These are phyloP conservation scores for Paragorgia papillata DNA, from an alignment of 92 coral and sea anemone species.

Conservation along the genomic window DNA sequence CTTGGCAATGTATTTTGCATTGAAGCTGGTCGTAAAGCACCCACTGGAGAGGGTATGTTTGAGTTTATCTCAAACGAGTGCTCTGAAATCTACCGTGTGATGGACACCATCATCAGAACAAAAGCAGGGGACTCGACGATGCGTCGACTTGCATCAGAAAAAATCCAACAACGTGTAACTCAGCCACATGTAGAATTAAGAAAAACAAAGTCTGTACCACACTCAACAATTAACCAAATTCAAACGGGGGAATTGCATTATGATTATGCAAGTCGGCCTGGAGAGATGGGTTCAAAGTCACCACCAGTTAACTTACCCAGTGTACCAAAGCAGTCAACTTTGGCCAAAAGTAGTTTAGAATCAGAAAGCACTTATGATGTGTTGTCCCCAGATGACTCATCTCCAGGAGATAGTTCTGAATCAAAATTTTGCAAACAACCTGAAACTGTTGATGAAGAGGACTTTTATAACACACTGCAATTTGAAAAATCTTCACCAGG, in stretches of 20 bases:
- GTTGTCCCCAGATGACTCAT: background rate
- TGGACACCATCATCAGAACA: constrained; percentile 86
- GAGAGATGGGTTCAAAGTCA: background rate
- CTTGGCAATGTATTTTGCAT: constrained; percentile 77
- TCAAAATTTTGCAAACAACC: background rate
- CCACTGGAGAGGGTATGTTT: constrained; percentile 93
- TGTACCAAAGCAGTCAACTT: background rate
- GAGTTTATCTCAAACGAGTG: constrained; percentile 79
- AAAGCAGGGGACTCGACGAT: constrained; percentile 61
- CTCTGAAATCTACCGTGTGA: constrained; percentile 87
- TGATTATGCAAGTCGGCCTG: constrained; percentile 10
- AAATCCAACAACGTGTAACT: background rate
- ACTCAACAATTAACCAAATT: background rate
- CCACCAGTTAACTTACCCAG: constrained; percentile 1
- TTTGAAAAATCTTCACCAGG: constrained; percentile 26
- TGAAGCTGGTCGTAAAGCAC: constrained; percentile 98
- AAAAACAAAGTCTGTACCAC: constrained; percentile 17
- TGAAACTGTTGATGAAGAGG: constrained; percentile 28
- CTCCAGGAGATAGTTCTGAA: background rate
- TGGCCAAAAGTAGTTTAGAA: background rate
- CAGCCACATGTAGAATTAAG: constrained; percentile 2
- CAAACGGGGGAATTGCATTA: background rate
- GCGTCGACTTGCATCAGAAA: constrained; percentile 22
- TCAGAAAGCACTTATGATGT: constrained; percentile 14
- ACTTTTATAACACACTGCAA: constrained; percentile 44